Evolutionary conservation across 2,113 vertebrate genomes (phyloP), one percentile per base, ranked within the genome.

Genomic region (Azemiops feae): DNA sequence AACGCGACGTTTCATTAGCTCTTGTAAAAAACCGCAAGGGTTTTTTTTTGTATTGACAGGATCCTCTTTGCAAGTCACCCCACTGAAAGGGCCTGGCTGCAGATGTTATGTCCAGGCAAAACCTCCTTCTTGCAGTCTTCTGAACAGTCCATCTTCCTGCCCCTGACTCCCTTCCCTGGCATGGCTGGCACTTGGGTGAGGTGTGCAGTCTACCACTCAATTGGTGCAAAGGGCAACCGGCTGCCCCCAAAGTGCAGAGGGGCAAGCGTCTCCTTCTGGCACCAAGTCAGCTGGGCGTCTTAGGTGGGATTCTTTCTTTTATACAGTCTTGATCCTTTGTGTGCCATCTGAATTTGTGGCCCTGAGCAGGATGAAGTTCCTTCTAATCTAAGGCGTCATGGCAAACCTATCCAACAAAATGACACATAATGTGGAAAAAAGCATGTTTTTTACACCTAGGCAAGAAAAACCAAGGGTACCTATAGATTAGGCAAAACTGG

Each of bases 31-130:
- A 9, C 58, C 10, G 0, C 58, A 64, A 2, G 5, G n/a, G n/a
- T 14, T 0, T 0, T 0, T 0, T 50, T 0, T 14, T 74, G 16
- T 27, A 12, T 0, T 30, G 27, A 30, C 10, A 64, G 27, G 60
- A n/a, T 27, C n/a, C 16, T 7, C 11, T n/a, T 64, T 12, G 60
- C 60, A n/a, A 30, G 11, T n/a, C 27, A 23, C 55, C 20, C 54
- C 54, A 30, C 14, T 6, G n/a, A 34, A 18, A 74, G n/a, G 30
- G n/a, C 64, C 34, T 5, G 69, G n/a, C n/a, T 20, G 69, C n/a
- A 18, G n/a, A n/a, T 5, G 14, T n/a, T 1, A 10, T 8, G 27
- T 58, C 22, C 57, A 64, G 58, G 25, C 60, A n/a, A 12, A 69
- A 5, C 60, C 30, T n/a, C 64, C 64, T 34, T 6, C 30, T 69